These are phyloP conservation scores for Oophaga pumilio DNA, from an alignment of 2,113 vertebrate genomes.

Conservation along the genomic window DNA sequence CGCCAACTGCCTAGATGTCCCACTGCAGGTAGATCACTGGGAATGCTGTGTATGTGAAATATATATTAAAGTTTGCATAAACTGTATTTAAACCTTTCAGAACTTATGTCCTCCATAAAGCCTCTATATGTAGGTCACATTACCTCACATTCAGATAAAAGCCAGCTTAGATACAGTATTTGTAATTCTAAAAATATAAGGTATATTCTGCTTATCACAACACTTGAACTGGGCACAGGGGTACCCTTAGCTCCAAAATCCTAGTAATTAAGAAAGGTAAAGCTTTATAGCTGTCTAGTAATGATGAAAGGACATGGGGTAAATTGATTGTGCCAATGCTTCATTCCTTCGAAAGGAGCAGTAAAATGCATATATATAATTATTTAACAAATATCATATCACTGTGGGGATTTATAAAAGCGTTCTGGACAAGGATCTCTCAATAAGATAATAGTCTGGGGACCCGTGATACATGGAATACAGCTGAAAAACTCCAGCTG, in stretches of 20 bases:
- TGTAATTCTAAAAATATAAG: neutral
- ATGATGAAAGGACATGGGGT: neutral
- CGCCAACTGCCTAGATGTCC: too few species aligned
- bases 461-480: constrained; percentile 23
- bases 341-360: neutral
- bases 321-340: neutral
- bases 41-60: too few species aligned
- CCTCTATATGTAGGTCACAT: neutral
- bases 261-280: constrained; percentile 4
- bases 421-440: neutral
- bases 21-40: too few species aligned
- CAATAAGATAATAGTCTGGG: constrained; percentile 8
- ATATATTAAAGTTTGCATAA: too few species aligned
- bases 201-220: neutral
- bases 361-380: neutral
- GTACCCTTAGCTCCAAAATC: neutral
- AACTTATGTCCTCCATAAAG: neutral
- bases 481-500: neutral
- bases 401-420: constrained; percentile 13
- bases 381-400: neutral
- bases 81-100: neutral
- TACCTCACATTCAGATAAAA: neutral
- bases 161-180: neutral
- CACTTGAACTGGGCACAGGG: constrained; percentile 1
- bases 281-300: constrained; percentile 13